Conservation (phyloP, 2,888 invertebrate genomes). For the Nymphalis urticae region DNA sequence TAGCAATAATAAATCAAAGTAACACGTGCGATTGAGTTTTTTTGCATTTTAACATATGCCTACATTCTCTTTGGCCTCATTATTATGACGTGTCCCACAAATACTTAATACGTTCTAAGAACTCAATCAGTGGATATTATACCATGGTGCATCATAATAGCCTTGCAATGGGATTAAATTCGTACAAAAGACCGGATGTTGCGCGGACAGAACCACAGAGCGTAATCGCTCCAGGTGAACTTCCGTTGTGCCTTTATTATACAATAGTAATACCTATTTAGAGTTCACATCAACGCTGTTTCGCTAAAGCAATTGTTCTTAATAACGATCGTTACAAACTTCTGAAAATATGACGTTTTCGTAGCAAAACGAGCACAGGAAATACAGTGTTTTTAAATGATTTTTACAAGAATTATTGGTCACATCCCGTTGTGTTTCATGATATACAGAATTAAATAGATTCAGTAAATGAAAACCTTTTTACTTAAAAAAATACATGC, state of each 20-base stretch:
- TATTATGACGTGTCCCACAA: slow-evolving; percentile 30
- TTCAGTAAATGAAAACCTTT: no score
- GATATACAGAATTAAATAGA: no score
- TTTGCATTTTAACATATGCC: slow-evolving; percentile 18
- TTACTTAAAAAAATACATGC: no score
- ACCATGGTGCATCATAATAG: slow-evolving; percentile 40
- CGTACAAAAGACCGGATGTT: slow-evolving; percentile 70
- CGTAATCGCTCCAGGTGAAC: slow-evolving; percentile 62
- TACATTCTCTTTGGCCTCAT: slow-evolving; percentile 16
- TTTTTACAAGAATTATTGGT: no score
- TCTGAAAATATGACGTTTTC: no score
- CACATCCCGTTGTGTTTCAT: no score
- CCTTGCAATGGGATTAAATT: slow-evolving; percentile 50
- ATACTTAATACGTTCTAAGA: slow-evolving; percentile 33
- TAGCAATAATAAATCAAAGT: slow-evolving; percentile 14
- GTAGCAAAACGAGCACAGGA: no score
- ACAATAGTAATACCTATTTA: slow-evolving; percentile 17
- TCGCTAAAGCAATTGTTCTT: not conserved
- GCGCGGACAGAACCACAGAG: slow-evolving; percentile 52
- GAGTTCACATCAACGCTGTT: slow-evolving; percentile 7
- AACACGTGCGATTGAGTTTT: slow-evolving; percentile 33
- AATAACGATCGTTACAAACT: not conserved
- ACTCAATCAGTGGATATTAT: slow-evolving; percentile 36
- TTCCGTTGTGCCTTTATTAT: slow-evolving; percentile 50
- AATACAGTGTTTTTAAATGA: no score